Percentiles rank a stretch among this genome's conserved stretches.
These are phyloP conservation scores for Cecidostiba fungosa DNA, from an alignment of 2,888 invertebrate species.

Conservation along the genomic window DNA sequence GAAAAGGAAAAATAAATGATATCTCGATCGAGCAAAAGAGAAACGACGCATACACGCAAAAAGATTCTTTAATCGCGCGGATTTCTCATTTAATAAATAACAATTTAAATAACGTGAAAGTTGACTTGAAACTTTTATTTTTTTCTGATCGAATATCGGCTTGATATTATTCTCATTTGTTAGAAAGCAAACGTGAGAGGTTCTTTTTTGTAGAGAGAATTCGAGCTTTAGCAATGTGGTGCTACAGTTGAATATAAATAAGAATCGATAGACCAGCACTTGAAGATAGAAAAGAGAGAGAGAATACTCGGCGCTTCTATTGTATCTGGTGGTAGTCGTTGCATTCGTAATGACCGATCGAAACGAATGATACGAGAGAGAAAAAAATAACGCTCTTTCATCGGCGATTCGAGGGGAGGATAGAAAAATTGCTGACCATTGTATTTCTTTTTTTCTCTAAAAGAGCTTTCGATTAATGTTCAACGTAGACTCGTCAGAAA, in stretches of 20 bases:
- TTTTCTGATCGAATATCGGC: too few species aligned
- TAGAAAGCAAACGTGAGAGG: neutral
- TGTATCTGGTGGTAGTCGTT: neutral
- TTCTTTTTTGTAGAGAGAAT: neutral
- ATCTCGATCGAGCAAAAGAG: neutral
- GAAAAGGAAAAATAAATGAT: neutral
- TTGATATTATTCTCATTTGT: too few species aligned
- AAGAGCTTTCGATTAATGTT: neutral
- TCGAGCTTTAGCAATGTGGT: neutral
- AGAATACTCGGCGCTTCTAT: neutral
- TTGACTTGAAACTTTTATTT: too few species aligned
- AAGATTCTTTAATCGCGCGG: neutral
- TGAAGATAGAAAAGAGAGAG: neutral
- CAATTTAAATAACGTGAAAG: too few species aligned
- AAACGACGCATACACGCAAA: neutral
- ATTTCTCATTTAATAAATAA: neutral
- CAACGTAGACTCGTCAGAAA: too few species aligned
- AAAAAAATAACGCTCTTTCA: neutral
- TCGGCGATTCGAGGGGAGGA: neutral
- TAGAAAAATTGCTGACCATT: neutral
- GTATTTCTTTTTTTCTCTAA: neutral
- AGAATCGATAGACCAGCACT: neutral
- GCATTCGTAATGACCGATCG: neutral
- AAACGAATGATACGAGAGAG: neutral
- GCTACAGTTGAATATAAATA: neutral